Evolutionary conservation across 2,113 vertebrate species (phyloP), one percentile per base, ranked within the genome.

Genomic region (Pterocles orientalis): DNA sequence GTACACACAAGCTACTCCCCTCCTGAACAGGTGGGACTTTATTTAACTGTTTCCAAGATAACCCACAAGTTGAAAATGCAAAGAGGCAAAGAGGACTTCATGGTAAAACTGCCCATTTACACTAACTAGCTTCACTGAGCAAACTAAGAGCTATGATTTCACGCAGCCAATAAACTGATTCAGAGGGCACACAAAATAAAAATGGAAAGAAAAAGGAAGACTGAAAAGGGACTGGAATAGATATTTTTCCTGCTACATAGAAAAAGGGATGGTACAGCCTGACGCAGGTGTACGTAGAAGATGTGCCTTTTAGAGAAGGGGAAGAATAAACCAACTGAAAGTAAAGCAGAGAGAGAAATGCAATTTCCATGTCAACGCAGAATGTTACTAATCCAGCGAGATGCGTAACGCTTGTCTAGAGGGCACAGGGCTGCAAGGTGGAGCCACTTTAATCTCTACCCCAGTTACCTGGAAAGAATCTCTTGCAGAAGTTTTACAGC

Each of bases 161-260:
- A 84, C 36, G 6, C 4, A 7, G 81, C 56, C n/a, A 24, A 26
- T n/a, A 39, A 54, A 65, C 28, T 23, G 53, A 48, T 36, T 26
- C 34, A 16, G 73, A 43, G 39, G 33, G 33, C 0, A 0, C 14
- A 2, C 0, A 17, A 14, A 65, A 62, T 29, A 47, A 54, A 72
- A 88, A 34, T 0, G 4, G 19, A 21, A 65, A 33, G 43, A 14
- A 54, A 47, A 29, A 60, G n/a, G 14, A 65, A 33, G 18, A 21
- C 29, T 4, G 4, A 33, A 36, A 29, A 43, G 39, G 48, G 43
- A 47, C 33, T 28, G 19, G 0, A 51, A 17, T 1, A 20, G 21
- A 0, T 48, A 25, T 12, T 88, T 90, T 60, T 85, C 43, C 41
- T 2, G 36, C 57, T 41, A 4, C 7, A 26, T 18, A 39, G 76